These are phyloP conservation scores for Eublepharis macularius DNA, from an alignment of 2,113 vertebrate genomes.

Conservation along the genomic window DNA sequence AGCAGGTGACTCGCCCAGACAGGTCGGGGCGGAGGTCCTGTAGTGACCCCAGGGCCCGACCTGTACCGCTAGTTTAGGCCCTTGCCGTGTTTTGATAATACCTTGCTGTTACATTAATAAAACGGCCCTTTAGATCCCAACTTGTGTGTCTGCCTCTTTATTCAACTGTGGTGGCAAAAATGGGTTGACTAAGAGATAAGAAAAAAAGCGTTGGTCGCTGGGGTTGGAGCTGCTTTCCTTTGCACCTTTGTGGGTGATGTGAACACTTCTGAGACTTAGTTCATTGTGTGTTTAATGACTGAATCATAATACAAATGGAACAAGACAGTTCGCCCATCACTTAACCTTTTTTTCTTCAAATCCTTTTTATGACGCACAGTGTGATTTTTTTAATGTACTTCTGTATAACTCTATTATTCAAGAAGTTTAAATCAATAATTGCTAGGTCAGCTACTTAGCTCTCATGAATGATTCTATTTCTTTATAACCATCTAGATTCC, in stretches of 20 bases:
- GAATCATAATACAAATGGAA: not conserved
- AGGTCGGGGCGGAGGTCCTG: too few species aligned
- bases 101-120: too few species aligned
- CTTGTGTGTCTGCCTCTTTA: too few species aligned
- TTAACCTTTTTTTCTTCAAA: not conserved
- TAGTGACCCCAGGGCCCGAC: too few species aligned
- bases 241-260: not conserved
- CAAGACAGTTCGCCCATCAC: not conserved
- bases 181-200: not conserved
- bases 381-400: not conserved
- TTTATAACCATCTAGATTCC: not conserved
- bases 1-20: too few species aligned
- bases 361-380: not conserved
- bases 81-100: too few species aligned
- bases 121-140: too few species aligned
- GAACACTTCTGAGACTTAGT: not conserved
- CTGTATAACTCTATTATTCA: not conserved
- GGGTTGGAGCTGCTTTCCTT: not conserved
- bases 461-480: not conserved
- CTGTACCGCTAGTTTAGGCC: too few species aligned
- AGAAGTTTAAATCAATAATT: not conserved
- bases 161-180: too few species aligned
- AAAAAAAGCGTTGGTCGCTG: not conserved
- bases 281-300: not conserved
- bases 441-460: not conserved